A percentile compares a stretch with the other conserved stretches of the same genome.
phyloP scores from a whole-genome alignment of 2,113 vertebrate genomes.

The Menura novaehollandiae region DNA sequence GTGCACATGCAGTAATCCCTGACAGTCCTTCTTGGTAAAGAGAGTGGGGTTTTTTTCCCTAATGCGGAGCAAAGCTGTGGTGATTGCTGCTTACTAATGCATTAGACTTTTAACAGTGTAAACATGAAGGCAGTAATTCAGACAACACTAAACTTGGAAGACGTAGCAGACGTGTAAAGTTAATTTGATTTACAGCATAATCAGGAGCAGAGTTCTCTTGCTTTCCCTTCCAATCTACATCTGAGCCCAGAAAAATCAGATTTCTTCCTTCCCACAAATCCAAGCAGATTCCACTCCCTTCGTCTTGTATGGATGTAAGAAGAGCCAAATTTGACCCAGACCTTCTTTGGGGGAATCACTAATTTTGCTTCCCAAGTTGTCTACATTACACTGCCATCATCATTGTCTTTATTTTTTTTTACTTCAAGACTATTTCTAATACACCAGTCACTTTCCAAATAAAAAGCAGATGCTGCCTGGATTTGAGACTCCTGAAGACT shows the following conservation, averaged over 20 bases:
- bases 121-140: slow-evolving; percentile 59
- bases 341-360: neutral
- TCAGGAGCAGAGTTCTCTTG: neutral
- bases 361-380: neutral
- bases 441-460: neutral
- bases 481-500: neutral
- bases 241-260: neutral
- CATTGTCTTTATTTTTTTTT: neutral
- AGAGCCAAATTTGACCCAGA: neutral
- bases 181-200: slow-evolving; percentile 56
- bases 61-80: slow-evolving; percentile 20
- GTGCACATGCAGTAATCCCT: slow-evolving; percentile 2
- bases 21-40: neutral
- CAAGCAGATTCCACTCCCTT: neutral
- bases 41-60: neutral
- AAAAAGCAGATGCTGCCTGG: neutral
- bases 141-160: slow-evolving; percentile 54
- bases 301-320: neutral
- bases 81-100: slow-evolving; percentile 50
- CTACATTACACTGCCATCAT: neutral
- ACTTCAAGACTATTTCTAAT: neutral
- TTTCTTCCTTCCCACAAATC: neutral
- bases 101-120: slow-evolving; percentile 44
- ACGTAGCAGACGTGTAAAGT: neutral
- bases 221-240: neutral